These are phyloP conservation scores for Drosophila siamana DNA, from an alignment of 2,888 invertebrate genomes.

Conservation along the genomic window DNA sequence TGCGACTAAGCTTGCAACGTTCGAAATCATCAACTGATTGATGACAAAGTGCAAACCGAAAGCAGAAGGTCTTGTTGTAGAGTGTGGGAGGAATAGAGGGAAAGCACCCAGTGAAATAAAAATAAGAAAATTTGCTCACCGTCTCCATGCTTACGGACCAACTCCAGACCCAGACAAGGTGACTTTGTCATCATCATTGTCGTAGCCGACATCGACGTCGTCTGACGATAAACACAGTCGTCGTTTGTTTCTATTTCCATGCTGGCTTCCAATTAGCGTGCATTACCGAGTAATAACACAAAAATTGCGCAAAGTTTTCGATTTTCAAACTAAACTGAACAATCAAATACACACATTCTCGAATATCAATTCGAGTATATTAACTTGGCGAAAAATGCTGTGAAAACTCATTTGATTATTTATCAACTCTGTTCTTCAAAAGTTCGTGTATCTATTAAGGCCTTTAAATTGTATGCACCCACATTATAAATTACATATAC, in stretches of 20 bases:
- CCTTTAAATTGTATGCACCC: no score
- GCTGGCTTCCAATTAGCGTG: constrained; percentile 72
- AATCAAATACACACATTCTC: constrained; percentile 44
- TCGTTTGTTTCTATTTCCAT: constrained; percentile 75
- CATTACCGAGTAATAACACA: constrained; percentile 67
- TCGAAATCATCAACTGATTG: constrained; percentile 74
- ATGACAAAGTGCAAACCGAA: constrained; percentile 51
- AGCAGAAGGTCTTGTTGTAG: background rate
- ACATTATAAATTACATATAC: no score
- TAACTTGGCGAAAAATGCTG: constrained; percentile 44
- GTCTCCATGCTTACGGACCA: constrained; percentile 41
- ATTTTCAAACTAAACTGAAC: constrained; percentile 57
- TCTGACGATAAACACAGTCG: constrained; percentile 54
- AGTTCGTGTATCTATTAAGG: background rate
- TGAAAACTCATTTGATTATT: constrained; percentile 69
- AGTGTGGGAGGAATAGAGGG: no score
- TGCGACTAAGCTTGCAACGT: constrained; percentile 51
- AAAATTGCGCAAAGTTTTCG: constrained; percentile 62
- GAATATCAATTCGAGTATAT: background rate
- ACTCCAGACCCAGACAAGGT: constrained; percentile 52
- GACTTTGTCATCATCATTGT: constrained; percentile 34
- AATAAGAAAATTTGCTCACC: constrained; percentile 57
- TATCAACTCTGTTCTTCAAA: constrained; percentile 17
- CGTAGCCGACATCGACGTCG: constrained; percentile 29
- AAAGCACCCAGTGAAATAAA: background rate